Evolutionary conservation across 1,140 invertebrate genomes (phyloP).

Genomic region (Polyergus mexicanus): DNA sequence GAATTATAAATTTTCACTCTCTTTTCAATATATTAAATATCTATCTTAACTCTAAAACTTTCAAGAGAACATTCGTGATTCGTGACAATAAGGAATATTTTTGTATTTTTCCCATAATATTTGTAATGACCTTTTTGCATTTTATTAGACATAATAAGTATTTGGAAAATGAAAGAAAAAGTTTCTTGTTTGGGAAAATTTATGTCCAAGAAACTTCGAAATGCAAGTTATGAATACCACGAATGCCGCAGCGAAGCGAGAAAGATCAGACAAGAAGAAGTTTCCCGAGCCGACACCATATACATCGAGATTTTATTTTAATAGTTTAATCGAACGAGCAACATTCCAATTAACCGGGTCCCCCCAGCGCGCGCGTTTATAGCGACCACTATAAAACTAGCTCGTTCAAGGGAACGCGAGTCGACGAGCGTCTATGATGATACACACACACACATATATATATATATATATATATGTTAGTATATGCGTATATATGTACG

Average conservation of each 20-base stretch:
- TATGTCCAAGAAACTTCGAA: background rate
- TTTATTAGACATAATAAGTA: background rate
- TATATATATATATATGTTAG: background rate
- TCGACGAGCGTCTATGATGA: slow-evolving; percentile 6
- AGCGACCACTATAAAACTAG: slow-evolving; percentile 72
- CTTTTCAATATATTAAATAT: slow-evolving; percentile 1
- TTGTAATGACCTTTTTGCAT: background rate
- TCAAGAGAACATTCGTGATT: background rate
- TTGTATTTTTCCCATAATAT: background rate
- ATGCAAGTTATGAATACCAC: background rate
- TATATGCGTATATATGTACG: background rate
- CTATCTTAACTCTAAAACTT: background rate
- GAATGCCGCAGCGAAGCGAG: background rate
- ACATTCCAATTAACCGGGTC: slow-evolving; percentile 82
- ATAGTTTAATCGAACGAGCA: slow-evolving; percentile 81
- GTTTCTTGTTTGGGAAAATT: no score
- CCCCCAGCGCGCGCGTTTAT: slow-evolving; percentile 58
- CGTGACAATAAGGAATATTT: background rate
- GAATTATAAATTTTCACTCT: slow-evolving; percentile 1
- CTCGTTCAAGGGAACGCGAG: slow-evolving; percentile 71
- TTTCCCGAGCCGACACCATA: slow-evolving; percentile 35
- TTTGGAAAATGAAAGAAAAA: background rate
- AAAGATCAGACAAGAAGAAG: slow-evolving; percentile 40
- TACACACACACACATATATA: background rate
- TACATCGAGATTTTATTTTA: slow-evolving; percentile 69